A percentile compares a stretch with the other conserved stretches of the same genome.
phyloP scores from a whole-genome alignment of 2,797 vertebrate genomes.

The Graptemys geographica region DNA sequence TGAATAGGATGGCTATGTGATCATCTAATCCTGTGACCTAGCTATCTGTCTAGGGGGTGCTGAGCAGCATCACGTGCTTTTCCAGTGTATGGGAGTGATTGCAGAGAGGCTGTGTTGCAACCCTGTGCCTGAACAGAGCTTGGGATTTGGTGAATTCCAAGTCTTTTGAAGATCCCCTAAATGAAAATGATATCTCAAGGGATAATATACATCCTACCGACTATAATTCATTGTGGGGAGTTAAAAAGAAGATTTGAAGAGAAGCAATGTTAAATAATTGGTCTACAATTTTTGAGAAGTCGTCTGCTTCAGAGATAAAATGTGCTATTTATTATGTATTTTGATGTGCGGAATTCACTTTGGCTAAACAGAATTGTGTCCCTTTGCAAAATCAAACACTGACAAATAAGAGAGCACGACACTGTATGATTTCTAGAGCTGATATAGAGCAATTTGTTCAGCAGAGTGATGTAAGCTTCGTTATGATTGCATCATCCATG shows the following conservation, averaged over 20 bases:
- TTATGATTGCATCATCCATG: too few species aligned
- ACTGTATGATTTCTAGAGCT: too few species aligned
- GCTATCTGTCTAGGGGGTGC: neutral
- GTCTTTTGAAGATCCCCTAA: neutral
- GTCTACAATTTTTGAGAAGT: too few species aligned
- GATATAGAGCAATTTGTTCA: too few species aligned
- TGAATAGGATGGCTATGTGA: too few species aligned
- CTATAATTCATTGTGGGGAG: neutral
- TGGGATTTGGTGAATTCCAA: neutral
- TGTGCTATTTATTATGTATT: too few species aligned
- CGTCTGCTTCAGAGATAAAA: too few species aligned
- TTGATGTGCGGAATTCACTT: too few species aligned
- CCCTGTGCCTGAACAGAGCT: neutral
- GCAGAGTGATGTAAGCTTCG: too few species aligned
- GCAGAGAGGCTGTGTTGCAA: neutral
- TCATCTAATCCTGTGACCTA: neutral
- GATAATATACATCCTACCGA: neutral
- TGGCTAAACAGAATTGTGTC: too few species aligned
- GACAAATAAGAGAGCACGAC: too few species aligned
- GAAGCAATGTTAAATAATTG: slow-evolving; percentile 21
- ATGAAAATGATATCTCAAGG: neutral
- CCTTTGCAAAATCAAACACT: too few species aligned
- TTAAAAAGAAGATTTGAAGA: neutral
- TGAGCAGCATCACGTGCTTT: neutral
- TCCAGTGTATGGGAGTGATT: neutral